Base-by-base conservation (phyloP, 2,113 vertebrate genomes). In the Dunckerocampus dactyliophorus region DNA sequence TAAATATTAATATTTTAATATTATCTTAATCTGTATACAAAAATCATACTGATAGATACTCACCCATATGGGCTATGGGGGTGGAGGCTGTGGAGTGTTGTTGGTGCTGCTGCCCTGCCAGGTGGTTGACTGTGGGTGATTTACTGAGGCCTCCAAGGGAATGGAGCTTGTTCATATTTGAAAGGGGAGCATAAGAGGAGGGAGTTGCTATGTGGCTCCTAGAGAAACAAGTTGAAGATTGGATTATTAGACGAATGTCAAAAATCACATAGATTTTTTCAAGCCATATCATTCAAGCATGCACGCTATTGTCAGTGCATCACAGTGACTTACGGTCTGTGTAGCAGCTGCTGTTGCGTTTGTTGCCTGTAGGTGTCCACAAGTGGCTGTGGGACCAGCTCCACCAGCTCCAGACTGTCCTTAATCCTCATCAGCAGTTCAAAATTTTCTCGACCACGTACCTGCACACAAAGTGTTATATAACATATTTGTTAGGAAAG, bases 361-460 rank as follows among this genome's bases (percentile, higher is more conserved):
- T 99, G 96, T 80, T 99, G 97, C 50, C 96, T 84, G 77, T 98
- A 99, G 1, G 96, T 94, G 11, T 98, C 96, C 0, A 99, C 91
- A 67, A 96, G 82, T 17, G 92, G 93, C 85, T 94, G 97, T 0
- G 97, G 97, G 14, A 99, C 97, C 73, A 96, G 85, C 79, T 98
- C 95, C 83, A 95, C 91, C 71, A 99, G 88, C 84, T 98, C 97
- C 84, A 99, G 84, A 67, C 97, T 94, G 83, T 99, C 97, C 79
- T 99, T 98, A 54, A 99, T 93, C 88, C 94, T 97, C 96, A 96
- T 97, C 75, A 99, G 89, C 81, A 96, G 91, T 88, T 99, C 97
- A 4, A 96, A 99, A 77, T 99, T 98, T 76, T 99, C 96, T 54
- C 97, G 88, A 56, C 97, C 96, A 22, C 94, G 93, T 11, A 99